Percentiles rank a stretch among this genome's conserved stretches.
Evolutionary conservation across 2,797 vertebrate species (phyloP).

Genomic region (Ceyx erithaca): DNA sequence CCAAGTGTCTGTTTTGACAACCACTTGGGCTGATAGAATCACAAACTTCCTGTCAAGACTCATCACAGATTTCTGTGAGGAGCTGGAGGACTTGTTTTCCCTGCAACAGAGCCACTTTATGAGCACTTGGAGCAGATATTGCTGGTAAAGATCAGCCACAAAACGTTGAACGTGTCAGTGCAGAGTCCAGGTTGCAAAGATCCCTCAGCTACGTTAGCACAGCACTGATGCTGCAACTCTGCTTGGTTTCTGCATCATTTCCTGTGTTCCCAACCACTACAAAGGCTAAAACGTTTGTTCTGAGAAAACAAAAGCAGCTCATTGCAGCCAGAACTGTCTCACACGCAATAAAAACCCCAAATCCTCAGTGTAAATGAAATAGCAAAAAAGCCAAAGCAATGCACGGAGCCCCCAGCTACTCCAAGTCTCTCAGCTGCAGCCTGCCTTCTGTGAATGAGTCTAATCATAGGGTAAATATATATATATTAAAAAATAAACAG

Average conservation of each 20-base stretch:
- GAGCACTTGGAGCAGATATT: not conserved
- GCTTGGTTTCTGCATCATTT: not conserved
- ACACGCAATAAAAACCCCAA: too few relatives aligned
- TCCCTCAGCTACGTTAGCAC: not conserved
- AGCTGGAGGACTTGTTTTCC: not conserved
- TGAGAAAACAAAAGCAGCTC: not conserved
- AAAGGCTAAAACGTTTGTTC: not conserved
- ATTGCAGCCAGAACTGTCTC: not conserved
- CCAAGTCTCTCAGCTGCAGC: not conserved
- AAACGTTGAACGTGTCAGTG: not conserved
- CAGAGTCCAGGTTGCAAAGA: not conserved
- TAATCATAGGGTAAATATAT: too few relatives aligned
- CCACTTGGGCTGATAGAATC: not conserved
- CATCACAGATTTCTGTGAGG: not conserved
- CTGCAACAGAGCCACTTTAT: not conserved
- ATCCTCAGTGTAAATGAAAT: not conserved
- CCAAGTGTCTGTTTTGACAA: not conserved
- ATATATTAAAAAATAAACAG: too few relatives aligned
- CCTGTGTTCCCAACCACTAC: not conserved
- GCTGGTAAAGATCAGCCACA: not conserved
- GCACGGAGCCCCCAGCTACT: not conserved
- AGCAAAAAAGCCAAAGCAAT: not conserved
- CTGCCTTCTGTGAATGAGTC: not conserved
- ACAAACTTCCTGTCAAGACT: not conserved
- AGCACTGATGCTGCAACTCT: not conserved